These are phyloP conservation scores for Aphaenogaster floridana DNA, from an alignment of 1,140 invertebrate species.

Conservation along the genomic window DNA sequence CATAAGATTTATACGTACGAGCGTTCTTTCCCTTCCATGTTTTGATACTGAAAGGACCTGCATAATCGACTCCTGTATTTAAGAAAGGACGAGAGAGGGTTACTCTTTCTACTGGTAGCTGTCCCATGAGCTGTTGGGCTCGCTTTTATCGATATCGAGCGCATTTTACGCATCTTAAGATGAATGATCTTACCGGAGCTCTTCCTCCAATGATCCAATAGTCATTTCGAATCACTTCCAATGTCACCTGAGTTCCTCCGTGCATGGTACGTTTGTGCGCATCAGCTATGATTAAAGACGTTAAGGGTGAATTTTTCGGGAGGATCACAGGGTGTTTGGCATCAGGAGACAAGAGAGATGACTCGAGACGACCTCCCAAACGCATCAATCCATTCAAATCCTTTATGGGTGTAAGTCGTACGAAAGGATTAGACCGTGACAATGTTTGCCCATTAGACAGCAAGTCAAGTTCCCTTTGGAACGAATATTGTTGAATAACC, in stretches of 20 bases:
- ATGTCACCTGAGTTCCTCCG: slow-evolving; percentile 53
- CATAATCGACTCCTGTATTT: slow-evolving; percentile 81
- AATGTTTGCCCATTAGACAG: neutral
- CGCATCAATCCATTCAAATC: slow-evolving; percentile 71
- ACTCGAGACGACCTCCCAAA: slow-evolving; percentile 76
- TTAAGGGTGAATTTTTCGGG: slow-evolving; percentile 61
- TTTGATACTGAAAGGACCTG: slow-evolving; percentile 81
- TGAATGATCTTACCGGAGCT: slow-evolving; percentile 36
- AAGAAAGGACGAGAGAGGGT: slow-evolving; percentile 78
- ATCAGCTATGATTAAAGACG: slow-evolving; percentile 70
- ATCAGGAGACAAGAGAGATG: slow-evolving; percentile 38
- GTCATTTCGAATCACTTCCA: slow-evolving; percentile 43
- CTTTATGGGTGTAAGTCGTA: slow-evolving; percentile 46
- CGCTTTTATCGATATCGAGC: neutral
- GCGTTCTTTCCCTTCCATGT: slow-evolving; percentile 51
- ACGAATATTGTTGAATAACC: neutral
- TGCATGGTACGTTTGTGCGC: slow-evolving; percentile 69
- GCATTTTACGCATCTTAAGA: neutral
- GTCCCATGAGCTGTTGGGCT: slow-evolving; percentile 77
- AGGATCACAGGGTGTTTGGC: slow-evolving; percentile 74
- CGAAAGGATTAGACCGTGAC: neutral
- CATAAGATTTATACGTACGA: slow-evolving; percentile 75
- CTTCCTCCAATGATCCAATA: slow-evolving; percentile 74
- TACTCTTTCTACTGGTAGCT: slow-evolving; percentile 77
- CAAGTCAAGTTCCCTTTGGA: neutral